Conservation (phyloP, 2,113 vertebrate genomes). For the Crotophaga sulcirostris region DNA sequence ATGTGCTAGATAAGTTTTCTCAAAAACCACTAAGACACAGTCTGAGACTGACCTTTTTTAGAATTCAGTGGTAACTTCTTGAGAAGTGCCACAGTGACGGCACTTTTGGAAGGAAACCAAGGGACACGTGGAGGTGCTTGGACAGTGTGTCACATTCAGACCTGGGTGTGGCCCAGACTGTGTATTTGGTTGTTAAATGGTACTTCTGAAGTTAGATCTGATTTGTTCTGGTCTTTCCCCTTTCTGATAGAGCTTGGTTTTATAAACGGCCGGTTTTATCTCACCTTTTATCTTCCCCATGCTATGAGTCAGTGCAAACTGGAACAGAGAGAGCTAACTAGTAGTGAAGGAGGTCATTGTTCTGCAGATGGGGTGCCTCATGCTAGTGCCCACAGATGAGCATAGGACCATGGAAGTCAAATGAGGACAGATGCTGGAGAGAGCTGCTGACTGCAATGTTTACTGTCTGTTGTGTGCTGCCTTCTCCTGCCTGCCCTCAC, state of each 20-base stretch:
- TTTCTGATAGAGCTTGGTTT: neutral
- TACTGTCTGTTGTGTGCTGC: neutral
- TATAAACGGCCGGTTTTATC: neutral
- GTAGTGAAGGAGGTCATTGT: neutral
- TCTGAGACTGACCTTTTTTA: neutral
- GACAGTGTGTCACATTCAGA: neutral
- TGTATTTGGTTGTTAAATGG: neutral
- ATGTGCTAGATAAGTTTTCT: neutral
- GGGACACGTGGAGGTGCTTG: neutral
- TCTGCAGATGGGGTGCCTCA: neutral
- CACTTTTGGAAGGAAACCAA: neutral
- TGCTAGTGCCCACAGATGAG: neutral
- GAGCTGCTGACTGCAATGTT: neutral
- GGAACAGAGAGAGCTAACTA: neutral
- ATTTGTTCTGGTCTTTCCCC: neutral
- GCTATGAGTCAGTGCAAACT: neutral
- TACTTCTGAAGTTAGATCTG: neutral
- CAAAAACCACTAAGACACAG: neutral
- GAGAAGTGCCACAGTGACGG: neutral
- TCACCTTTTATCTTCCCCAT: fast-evolving
- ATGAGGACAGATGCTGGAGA: neutral
- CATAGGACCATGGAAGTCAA: neutral
- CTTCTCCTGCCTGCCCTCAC: neutral
- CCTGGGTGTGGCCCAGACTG: fast-evolving
- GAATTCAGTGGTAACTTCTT: neutral